phyloP scores from a whole-genome alignment of 2,888 invertebrate genomes.

The Pollenia labialis region DNA sequence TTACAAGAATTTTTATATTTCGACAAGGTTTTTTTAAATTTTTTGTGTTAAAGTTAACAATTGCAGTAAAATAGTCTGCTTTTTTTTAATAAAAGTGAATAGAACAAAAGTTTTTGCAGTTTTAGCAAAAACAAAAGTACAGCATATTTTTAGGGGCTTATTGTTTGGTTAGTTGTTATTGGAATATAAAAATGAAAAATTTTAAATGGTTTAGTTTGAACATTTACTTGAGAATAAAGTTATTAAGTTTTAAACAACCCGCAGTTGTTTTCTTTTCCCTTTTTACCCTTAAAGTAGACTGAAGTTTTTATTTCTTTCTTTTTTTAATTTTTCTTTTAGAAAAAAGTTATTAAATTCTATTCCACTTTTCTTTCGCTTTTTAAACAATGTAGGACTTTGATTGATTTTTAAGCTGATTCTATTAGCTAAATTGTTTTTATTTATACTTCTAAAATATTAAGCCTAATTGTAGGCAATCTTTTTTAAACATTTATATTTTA shows the following conservation, averaged over 20 bases:
- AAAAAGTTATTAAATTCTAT: background rate
- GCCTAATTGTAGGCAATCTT: constrained; percentile 26
- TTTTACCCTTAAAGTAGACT: no score
- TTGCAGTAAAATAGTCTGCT: constrained; percentile 13
- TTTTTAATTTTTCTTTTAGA: background rate
- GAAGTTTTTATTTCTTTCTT: background rate
- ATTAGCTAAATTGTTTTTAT: background rate
- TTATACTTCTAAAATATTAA: background rate
- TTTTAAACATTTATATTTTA: background rate
- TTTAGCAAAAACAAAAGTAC: background rate
- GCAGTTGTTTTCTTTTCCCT: no score
- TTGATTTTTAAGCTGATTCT: constrained; percentile 1
- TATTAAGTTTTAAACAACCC: background rate
- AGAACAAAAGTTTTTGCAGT: constrained; percentile 30
- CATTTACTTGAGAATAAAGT: constrained; percentile 10
- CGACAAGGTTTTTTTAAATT: constrained; percentile 26
- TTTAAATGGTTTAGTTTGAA: constrained; percentile 15
- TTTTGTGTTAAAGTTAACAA: constrained; percentile 13
- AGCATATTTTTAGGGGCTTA: background rate
- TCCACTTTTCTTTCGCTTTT: background rate
- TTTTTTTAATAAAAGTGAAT: constrained; percentile 56
- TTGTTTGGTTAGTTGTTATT: constrained; percentile 12
- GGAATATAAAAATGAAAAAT: constrained; percentile 17
- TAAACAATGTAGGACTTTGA: background rate
- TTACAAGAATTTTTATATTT: constrained; percentile 27